These are phyloP conservation scores for Tribolium freemani DNA, from an alignment of 2,888 invertebrate genomes.

Conservation along the genomic window DNA sequence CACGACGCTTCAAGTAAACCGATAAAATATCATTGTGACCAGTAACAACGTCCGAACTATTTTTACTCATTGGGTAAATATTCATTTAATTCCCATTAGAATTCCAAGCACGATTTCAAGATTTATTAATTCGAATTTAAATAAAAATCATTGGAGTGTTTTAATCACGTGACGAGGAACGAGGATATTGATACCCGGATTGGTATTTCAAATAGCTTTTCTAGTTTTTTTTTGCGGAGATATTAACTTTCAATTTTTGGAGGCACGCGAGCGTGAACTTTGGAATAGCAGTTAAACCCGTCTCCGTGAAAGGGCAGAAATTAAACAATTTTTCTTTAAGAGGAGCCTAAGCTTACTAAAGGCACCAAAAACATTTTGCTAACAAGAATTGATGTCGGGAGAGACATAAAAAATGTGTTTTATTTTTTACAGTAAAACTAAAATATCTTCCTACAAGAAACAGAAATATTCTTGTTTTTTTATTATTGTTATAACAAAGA, in stretches of 20 bases:
- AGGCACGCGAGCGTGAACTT: not conserved
- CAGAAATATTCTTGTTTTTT: too few species aligned
- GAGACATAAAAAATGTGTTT: too few species aligned
- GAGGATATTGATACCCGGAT: not conserved
- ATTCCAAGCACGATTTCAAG: not conserved
- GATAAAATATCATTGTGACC: not conserved
- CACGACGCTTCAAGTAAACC: not conserved
- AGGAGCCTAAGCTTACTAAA: not conserved
- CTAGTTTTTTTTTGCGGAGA: not conserved
- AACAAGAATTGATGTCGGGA: too few species aligned
- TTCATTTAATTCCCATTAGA: not conserved
- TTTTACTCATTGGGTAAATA: not conserved
- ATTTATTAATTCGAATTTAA: not conserved
- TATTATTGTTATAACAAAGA: too few species aligned
- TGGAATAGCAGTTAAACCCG: not conserved
- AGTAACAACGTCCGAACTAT: too few species aligned
- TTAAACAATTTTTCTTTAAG: not conserved
- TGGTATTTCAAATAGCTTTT: not conserved
- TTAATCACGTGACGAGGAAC: not conserved
- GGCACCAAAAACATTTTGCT: not conserved
- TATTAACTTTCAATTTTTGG: not conserved
- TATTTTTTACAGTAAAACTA: too few species aligned
- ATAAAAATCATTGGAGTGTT: not conserved
- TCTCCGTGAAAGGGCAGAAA: not conserved
- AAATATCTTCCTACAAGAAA: too few species aligned